Evolutionary conservation across 2,888 invertebrate species (phyloP).

Genomic region (Dicyrtoma fusca): DNA sequence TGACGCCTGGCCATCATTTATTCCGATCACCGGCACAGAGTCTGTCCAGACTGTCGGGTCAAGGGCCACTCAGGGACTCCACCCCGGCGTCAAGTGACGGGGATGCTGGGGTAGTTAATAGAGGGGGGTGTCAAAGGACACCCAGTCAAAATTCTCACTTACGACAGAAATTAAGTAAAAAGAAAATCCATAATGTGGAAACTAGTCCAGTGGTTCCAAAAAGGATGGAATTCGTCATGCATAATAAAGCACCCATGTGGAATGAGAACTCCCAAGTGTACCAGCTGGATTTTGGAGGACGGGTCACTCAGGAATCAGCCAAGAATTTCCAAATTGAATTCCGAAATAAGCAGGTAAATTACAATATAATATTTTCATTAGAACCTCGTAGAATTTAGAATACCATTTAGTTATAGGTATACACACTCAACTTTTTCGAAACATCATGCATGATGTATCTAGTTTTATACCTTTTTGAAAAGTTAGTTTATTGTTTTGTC

Average conservation of each 20-base stretch:
- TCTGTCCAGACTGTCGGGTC: neutral
- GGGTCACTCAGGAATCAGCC: conserved; percentile 98
- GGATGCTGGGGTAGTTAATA: no score
- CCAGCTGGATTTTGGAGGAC: conserved; percentile 97
- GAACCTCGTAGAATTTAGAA: no score
- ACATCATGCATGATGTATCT: neutral
- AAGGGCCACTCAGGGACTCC: neutral
- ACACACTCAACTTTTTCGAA: neutral
- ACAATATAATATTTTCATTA: neutral
- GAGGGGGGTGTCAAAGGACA: conserved; percentile 66
- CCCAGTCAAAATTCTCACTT: conserved; percentile 72
- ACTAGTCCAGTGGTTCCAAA: conserved; percentile 54
- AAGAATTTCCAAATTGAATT: conserved; percentile 99
- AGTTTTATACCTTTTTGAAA: no score
- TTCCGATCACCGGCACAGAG: neutral
- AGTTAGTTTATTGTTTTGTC: no score
- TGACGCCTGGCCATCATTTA: neutral
- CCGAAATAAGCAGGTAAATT: conserved; percentile 84
- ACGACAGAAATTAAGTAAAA: conserved; percentile 83
- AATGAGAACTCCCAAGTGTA: conserved; percentile 99
- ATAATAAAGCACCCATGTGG: conserved; percentile 98
- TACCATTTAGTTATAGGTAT: neutral
- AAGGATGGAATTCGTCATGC: conserved; percentile 86
- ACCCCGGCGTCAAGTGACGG: neutral
- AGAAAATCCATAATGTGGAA: conserved; percentile 61